Evolutionary conservation across 2,888 invertebrate species (phyloP), one percentile per base, ranked within the genome.

Genomic region (Girardia tigrina): DNA sequence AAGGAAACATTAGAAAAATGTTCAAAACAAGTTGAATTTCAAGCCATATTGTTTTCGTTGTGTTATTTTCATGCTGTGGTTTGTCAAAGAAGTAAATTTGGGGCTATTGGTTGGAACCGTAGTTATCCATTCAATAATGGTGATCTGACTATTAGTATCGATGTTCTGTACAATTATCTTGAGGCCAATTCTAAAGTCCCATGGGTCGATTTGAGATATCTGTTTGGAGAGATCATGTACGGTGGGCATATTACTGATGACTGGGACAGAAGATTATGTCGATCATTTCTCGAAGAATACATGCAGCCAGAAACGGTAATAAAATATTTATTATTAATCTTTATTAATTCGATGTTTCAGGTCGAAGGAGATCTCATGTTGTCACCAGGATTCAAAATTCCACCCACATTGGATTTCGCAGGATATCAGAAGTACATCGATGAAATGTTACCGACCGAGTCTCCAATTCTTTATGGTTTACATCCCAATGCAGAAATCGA

Each of bases 171-270:
- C 84, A 94, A 94, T 84, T 94, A 94, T 83, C 86, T 94, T 80
- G 94, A 95, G 84, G 92, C 91, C 0, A 94, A 94, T 83, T 89
- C 90, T 0, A 85, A 85, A 80, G 83, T 80, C 0, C 94, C 94
- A 0, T 95, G 94, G 94, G 94, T 94, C 82, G 94, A 95, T 85
- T 86, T 95, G 78, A 87, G 94, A 72, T 95, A 94, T 84, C 87
- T 95, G 0, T 94, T 95, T 82, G 94, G 94, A 0, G 94, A 95
- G 86, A 95, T 95, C 79, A 95, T 95, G 94, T 95, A 95, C 81
- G 94, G 94, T 0, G 94, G 94, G 0, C 94, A 95, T 80, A 94
- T 95, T 78, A 95, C 94, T 0, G 94, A 95, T 80, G 94, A 95
- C 81, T 95, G 94, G 94, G 94, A 95, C 84, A 87, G 94, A 76